Conservation (phyloP, 2,888 invertebrate genomes). For the Periphyllus acericola region DNA sequence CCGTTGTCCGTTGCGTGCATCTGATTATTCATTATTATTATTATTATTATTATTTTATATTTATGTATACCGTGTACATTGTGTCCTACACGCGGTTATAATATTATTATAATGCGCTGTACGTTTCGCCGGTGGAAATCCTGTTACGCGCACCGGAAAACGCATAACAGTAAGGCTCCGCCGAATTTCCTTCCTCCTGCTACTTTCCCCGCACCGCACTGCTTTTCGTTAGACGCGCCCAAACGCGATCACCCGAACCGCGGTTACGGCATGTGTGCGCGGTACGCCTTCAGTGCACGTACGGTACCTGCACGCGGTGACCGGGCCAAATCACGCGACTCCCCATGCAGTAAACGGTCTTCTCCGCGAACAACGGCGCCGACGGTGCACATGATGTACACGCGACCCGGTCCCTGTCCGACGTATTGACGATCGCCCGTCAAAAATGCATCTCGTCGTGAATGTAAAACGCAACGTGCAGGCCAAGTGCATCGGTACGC, state of each 20-base stretch:
- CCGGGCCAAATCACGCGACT: neutral
- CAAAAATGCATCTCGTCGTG: too few species aligned
- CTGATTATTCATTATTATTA: too few species aligned
- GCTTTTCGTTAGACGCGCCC: neutral
- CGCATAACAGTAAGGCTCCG: neutral
- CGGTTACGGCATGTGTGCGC: too few species aligned
- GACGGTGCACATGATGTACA: neutral
- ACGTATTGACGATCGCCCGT: neutral
- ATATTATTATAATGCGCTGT: neutral
- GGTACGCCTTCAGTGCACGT: too few species aligned
- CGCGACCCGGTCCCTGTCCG: neutral
- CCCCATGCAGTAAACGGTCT: neutral
- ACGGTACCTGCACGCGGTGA: too few species aligned
- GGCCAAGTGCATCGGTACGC: too few species aligned
- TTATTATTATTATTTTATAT: constrained; percentile 1
- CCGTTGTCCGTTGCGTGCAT: constrained; percentile 15
- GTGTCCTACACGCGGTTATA: too few species aligned
- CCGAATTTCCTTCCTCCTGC: neutral
- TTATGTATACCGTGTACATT: neutral
- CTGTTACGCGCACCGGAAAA: neutral
- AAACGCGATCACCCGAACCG: neutral
- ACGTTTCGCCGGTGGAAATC: neutral
- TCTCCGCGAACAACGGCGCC: neutral
- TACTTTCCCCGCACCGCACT: neutral
- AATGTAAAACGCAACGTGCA: too few species aligned